A percentile compares a stretch with the other conserved stretches of the same genome.
phyloP scores from a whole-genome alignment of 2,888 invertebrate species.

The Polyploca ridens region DNA sequence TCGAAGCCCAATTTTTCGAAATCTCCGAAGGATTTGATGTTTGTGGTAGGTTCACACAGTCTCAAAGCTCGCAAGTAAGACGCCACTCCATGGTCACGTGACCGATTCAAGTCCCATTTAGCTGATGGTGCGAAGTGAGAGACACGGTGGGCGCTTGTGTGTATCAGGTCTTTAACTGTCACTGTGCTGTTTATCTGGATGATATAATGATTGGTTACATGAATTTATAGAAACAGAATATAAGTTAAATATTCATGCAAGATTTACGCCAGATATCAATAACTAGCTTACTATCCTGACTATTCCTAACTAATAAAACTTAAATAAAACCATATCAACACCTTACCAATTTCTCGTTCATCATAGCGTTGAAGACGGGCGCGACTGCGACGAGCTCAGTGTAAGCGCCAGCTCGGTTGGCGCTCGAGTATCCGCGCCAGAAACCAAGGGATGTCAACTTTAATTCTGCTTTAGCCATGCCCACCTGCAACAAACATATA shows the following conservation, averaged over 20 bases:
- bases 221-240: not conserved
- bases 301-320: not conserved
- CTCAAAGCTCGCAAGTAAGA: conserved; percentile 88
- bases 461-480: conserved; percentile 86
- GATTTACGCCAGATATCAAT: no score
- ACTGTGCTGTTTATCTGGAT: conserved; percentile 85
- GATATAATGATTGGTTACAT: not conserved
- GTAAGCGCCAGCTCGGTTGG: conserved; percentile 90
- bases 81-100: conserved; percentile 92
- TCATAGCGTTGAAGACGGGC: conserved; percentile 90
- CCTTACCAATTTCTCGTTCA: conserved; percentile 87
- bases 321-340: not conserved
- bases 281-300: no score
- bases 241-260: not conserved
- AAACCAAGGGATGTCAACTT: conserved; percentile 88
- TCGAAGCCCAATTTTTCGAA: conserved; percentile 83
- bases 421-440: conserved; percentile 92
- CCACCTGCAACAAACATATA: conserved; percentile 68
- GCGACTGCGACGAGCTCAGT: conserved; percentile 90
- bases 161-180: conserved; percentile 86
- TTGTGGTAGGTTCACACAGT: conserved; percentile 85
- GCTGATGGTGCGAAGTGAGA: conserved; percentile 82
- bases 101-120: conserved; percentile 77
- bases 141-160: conserved; percentile 86
- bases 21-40: conserved; percentile 83